Evolutionary conservation across 2,888 invertebrate species (phyloP).

Genomic region (Molanna angustata): DNA sequence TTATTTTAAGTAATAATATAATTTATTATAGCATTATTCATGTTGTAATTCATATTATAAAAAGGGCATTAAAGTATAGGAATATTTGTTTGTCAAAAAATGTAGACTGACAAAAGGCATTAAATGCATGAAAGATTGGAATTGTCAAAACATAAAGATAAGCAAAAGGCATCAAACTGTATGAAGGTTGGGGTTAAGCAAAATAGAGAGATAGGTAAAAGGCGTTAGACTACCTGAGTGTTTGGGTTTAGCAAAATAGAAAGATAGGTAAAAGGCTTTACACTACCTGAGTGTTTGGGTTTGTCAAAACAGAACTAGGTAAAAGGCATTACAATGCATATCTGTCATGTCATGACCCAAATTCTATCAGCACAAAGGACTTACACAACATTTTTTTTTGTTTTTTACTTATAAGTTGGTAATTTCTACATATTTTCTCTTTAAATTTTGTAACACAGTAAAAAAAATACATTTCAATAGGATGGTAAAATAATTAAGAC

Average conservation of each 20-base stretch:
- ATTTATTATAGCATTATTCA: no score
- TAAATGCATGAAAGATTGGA: not conserved
- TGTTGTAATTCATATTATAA: no score
- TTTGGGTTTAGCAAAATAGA: no score
- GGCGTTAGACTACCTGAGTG: no score
- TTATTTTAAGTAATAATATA: no score
- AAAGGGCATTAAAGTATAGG: not conserved
- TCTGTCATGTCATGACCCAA: not conserved
- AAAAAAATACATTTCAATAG: no score
- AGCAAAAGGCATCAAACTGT: constrained; percentile 3
- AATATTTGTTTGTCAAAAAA: constrained; percentile 1
- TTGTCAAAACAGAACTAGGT: constrained; percentile 1
- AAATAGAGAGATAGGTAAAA: no score
- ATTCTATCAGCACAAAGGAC: constrained; percentile 1
- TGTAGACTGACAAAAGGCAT: not conserved
- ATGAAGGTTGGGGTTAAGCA: no score
- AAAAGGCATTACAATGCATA: constrained; percentile 5
- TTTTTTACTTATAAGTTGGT: no score
- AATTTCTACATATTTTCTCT: constrained; percentile 2
- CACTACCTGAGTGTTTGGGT: not conserved
- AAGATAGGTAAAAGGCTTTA: no score
- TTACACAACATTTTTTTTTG: constrained; percentile 3
- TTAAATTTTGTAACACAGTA: not conserved
- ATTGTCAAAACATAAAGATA: constrained; percentile 2
- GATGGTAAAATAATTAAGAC: no score